These are phyloP conservation scores for Malurus elegans DNA, from an alignment of 2,113 vertebrate species.

Conservation along the genomic window DNA sequence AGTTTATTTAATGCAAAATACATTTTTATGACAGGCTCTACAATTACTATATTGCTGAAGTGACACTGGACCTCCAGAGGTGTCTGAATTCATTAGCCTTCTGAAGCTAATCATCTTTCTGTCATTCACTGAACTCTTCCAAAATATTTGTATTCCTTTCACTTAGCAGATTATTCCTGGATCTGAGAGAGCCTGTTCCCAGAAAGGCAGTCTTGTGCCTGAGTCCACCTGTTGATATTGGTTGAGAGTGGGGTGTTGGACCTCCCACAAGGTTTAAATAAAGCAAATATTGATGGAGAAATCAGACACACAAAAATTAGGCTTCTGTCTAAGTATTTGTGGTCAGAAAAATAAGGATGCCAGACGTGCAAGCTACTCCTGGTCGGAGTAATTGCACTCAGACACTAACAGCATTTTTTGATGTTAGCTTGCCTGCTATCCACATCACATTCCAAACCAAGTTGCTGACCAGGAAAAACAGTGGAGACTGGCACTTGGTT, in stretches of 20 bases:
- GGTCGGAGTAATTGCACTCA: slow-evolving; percentile 42
- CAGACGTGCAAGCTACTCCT: slow-evolving; percentile 31
- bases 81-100: slow-evolving; percentile 50
- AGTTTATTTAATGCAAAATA: slow-evolving; percentile 48
- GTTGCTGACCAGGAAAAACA: slow-evolving; percentile 1
- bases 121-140: slow-evolving; percentile 9
- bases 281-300: slow-evolving; percentile 62
- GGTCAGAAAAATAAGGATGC: slow-evolving; percentile 45
- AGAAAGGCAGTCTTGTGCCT: slow-evolving; percentile 24
- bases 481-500: not conserved
- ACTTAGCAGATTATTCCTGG: slow-evolving; percentile 24
- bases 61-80: not conserved
- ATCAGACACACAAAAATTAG: slow-evolving; percentile 40
- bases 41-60: slow-evolving; percentile 33
- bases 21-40: slow-evolving; percentile 38
- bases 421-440: not conserved
- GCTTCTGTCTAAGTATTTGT: slow-evolving; percentile 62
- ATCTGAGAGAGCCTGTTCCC: not conserved
- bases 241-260: slow-evolving; percentile 1
- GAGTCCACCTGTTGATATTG: slow-evolving; percentile 11
- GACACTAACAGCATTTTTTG: slow-evolving; percentile 49
- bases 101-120: slow-evolving; percentile 22
- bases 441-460: slow-evolving; percentile 25
- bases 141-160: slow-evolving; percentile 12
- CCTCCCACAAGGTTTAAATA: slow-evolving; percentile 52